Conservation (phyloP, 2,797 vertebrate genomes). For the Pelobates cultripes region DNA sequence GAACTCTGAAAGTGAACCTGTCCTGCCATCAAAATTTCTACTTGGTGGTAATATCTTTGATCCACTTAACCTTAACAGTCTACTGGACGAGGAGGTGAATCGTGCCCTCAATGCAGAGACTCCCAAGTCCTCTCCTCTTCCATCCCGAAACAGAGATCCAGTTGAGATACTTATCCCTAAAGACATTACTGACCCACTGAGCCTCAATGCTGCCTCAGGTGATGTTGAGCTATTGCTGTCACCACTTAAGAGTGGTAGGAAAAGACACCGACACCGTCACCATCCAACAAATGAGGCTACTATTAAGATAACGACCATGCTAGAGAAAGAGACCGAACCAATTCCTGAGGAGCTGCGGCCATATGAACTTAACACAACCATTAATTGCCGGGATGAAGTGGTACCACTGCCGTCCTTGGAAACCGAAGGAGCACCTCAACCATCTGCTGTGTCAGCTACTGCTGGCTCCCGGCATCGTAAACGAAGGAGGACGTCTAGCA, state of each 20-base stretch:
- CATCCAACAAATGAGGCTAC: background rate
- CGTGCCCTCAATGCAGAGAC: conserved; percentile 87
- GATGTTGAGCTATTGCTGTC: conserved; percentile 77
- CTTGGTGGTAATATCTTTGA: conserved; percentile 92
- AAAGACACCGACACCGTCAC: conserved; percentile 77
- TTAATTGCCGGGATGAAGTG: conserved; percentile 85
- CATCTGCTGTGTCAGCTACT: background rate
- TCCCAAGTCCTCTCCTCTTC: conserved; percentile 86
- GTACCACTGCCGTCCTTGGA: conserved; percentile 71
- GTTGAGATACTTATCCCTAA: conserved; percentile 89
- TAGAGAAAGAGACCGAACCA: conserved; percentile 48
- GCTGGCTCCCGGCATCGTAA: conserved; percentile 65
- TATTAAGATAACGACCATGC: conserved; percentile 22
- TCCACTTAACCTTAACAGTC: conserved; percentile 90
- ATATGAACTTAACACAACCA: conserved; percentile 89
- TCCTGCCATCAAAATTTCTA: conserved; percentile 85
- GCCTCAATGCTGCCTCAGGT: conserved; percentile 79
- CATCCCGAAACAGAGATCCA: conserved; percentile 74
- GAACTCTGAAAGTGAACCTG: conserved; percentile 83
- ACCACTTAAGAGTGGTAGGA: conserved; percentile 71
- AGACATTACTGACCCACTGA: conserved; percentile 89
- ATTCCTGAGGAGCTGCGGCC: conserved; percentile 69
- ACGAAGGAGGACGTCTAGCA: conserved; percentile 70
- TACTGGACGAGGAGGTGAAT: conserved; percentile 89
- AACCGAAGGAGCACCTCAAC: conserved; percentile 34